These are phyloP conservation scores for Echeneis naucrates DNA, from an alignment of 2,797 vertebrate species.

Conservation along the genomic window DNA sequence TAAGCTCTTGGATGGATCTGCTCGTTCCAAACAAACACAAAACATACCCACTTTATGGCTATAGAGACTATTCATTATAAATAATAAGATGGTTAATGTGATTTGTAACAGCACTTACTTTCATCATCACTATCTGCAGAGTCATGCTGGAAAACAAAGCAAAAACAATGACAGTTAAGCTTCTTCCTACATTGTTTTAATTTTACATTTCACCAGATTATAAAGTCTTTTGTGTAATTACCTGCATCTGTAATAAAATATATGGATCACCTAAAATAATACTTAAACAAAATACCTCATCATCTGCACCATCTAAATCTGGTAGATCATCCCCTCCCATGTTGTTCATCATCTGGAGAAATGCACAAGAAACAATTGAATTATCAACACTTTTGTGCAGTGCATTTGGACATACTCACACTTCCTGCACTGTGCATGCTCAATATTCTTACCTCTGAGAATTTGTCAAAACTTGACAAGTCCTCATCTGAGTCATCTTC, in stretches of 20 bases:
- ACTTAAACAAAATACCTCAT: slow-evolving; percentile 83
- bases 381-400: neutral
- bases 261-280: neutral
- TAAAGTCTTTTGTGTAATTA: neutral
- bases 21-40: neutral
- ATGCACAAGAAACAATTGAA: slow-evolving; percentile 1
- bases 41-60: neutral
- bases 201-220: neutral
- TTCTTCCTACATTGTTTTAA: neutral
- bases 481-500: slow-evolving; percentile 98
- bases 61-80: neutral
- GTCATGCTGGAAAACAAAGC: slow-evolving; percentile 83
- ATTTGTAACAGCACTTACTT: slow-evolving; percentile 85
- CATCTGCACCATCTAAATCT: slow-evolving; percentile 94
- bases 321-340: slow-evolving; percentile 97
- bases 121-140: slow-evolving; percentile 95
- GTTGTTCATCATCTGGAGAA: slow-evolving; percentile 96
- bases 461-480: slow-evolving; percentile 96
- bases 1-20: neutral
- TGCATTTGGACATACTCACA: neutral
- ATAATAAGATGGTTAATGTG: neutral
- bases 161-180: slow-evolving; percentile 11
- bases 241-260: neutral
- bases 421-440: neutral
- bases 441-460: slow-evolving; percentile 89